These are phyloP conservation scores for Pongo pygmaeus DNA, from an alignment of 2,113 vertebrate genomes.

Conservation along the genomic window DNA sequence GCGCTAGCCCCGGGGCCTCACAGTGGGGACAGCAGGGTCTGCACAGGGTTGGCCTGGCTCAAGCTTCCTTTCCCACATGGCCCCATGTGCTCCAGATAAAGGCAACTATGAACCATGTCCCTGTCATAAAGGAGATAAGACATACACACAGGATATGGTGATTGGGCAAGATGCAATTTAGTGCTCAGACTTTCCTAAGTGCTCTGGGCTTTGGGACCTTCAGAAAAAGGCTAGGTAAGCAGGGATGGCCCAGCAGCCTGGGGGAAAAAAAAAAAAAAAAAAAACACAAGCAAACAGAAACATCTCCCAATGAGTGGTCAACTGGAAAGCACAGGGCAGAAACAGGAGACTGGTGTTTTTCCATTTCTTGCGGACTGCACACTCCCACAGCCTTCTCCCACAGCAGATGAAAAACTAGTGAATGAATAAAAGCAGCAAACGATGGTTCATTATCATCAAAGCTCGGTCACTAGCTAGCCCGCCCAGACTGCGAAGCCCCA, in stretches of 20 bases:
- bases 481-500: neutral
- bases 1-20: neutral
- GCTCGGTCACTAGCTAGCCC: accelerated
- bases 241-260: neutral
- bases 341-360: neutral
- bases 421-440: neutral
- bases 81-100: neutral
- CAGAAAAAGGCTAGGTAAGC: neutral
- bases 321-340: neutral
- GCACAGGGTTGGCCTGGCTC: neutral
- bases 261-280: neutral
- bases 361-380: neutral
- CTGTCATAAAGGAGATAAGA: constrained; percentile 6
- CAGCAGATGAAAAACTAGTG: neutral
- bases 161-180: neutral
- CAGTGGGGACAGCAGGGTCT: neutral
- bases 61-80: neutral
- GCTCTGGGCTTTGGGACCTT: neutral
- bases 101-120: neutral
- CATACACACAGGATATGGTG: neutral
- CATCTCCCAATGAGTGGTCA: neutral
- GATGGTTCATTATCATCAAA: accelerated
- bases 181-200: neutral
- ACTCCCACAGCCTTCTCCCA: neutral
- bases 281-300: neutral